Evolutionary conservation across 2,888 invertebrate species (phyloP), one percentile per base, ranked within the genome.

Genomic region (Pantelozetes paolii): DNA sequence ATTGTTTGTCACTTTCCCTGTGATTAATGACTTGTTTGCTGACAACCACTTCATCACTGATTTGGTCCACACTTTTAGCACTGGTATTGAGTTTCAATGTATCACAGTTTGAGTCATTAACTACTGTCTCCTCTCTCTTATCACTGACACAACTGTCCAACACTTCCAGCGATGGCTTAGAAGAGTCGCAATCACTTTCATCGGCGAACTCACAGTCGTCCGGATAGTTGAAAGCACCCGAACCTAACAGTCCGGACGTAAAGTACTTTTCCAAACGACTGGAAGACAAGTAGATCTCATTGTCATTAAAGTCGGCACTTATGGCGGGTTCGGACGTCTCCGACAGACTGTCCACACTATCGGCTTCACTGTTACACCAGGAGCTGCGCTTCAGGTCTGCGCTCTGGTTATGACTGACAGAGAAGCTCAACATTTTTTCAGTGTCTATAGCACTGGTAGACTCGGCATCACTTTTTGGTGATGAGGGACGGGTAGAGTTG

Each of bases 181-280:
- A 30, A 1, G 62, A 62, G 18, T 62, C 32, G 15, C 62, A 62
- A 45, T 70, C 70, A 42, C 70, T 70, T 48, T 70, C 70, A 26
- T 45, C 50, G 18, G 45, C 70, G 74, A 76, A 76, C 45, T 76
- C 77, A 40, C 75, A 76, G 74, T 76, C 77, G 57, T 76, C 77
- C 57, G 76, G 76, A 73, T 77, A 77, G 30, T 74, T 72, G 40
- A 75, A 71, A 40, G 54, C 71, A 32, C 74, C 74, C 11, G 76
- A 64, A 23, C 77, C 77, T 23, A 75, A 71, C 57, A 77, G 74
- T 20, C 77, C 77, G 0, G 77, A 75, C 15, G 84, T 76, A 82
- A 94, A 94, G 83, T 94, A 94, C 82, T 92, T 92, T 82, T 94
- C 93, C 76, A 94, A 83, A 20, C 93, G 86, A 0, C 91, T 91